Conservation (phyloP, 2,888 invertebrate species). For the Gisinianus flammeolus region DNA sequence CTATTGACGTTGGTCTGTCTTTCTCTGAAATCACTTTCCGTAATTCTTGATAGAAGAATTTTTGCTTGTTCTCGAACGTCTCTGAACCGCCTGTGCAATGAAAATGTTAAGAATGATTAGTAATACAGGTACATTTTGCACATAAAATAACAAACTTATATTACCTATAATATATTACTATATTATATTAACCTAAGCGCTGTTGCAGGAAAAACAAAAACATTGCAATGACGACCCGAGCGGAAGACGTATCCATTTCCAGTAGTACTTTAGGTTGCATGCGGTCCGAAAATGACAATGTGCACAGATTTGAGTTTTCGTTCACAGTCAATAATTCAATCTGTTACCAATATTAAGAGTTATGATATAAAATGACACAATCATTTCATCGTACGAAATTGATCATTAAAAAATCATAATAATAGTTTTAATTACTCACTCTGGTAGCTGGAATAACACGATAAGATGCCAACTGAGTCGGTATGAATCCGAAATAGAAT, state of each 20-base stretch:
- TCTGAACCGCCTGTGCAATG: slow-evolving; percentile 61
- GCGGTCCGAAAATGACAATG: slow-evolving; percentile 50
- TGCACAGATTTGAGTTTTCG: slow-evolving; percentile 17
- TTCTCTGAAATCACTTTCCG: slow-evolving; percentile 47
- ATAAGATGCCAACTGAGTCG: slow-evolving; percentile 51
- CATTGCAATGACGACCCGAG: slow-evolving; percentile 63
- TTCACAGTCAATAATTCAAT: slow-evolving; percentile 44
- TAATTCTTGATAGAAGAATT: slow-evolving; percentile 61
- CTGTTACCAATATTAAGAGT: slow-evolving; percentile 39
- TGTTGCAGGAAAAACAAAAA: slow-evolving; percentile 64
- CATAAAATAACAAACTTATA: neutral
- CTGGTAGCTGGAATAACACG: slow-evolving; percentile 56
- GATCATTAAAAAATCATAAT: neutral
- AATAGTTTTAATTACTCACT: slow-evolving; percentile 32
- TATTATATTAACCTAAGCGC: slow-evolving; percentile 61
- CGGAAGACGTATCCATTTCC: slow-evolving; percentile 60
- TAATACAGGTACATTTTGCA: neutral
- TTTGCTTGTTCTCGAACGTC: slow-evolving; percentile 64
- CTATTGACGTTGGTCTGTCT: slow-evolving; percentile 41
- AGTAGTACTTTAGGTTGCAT: slow-evolving; percentile 50
- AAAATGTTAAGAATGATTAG: neutral
- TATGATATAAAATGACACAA: slow-evolving; percentile 1
- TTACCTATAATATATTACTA: neutral
- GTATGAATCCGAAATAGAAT: slow-evolving; percentile 54
- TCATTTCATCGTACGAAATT: neutral